phyloP scores from a whole-genome alignment of 2,113 vertebrate species.

The Dermatemys mawii region DNA sequence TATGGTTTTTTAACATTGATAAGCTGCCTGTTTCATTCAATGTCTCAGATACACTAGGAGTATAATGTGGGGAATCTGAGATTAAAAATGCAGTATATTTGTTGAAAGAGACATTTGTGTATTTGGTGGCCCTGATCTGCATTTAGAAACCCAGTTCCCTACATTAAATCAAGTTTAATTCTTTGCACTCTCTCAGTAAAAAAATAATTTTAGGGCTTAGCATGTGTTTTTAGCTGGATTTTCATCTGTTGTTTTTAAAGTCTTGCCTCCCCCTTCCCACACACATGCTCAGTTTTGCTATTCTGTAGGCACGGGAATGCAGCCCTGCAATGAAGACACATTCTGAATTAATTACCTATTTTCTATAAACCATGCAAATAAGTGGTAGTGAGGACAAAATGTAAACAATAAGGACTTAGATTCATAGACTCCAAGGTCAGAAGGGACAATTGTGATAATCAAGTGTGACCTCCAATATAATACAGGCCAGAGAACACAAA shows the following conservation, averaged over 20 bases:
- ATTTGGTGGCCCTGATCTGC: constrained; percentile 22
- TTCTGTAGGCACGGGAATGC: constrained; percentile 3
- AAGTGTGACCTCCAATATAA: background rate
- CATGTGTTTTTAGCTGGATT: constrained; percentile 54
- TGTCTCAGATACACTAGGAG: constrained; percentile 36
- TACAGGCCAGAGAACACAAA: background rate
- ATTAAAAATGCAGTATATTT: constrained; percentile 9
- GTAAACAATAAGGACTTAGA: background rate
- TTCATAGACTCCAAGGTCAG: background rate
- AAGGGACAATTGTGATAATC: background rate
- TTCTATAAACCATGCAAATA: constrained; percentile 32
- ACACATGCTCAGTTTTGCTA: background rate
- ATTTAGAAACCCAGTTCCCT: constrained; percentile 46
- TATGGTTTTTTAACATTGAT: constrained; percentile 32
- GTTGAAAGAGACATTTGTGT: constrained; percentile 37
- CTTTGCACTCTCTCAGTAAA: constrained; percentile 46
- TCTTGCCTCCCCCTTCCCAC: background rate
- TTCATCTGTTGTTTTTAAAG: constrained; percentile 40
- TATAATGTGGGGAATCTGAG: constrained; percentile 34
- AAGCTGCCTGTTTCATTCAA: constrained; percentile 43
- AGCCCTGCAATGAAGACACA: background rate
- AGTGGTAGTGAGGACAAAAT: background rate
- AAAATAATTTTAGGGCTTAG: constrained; percentile 40
- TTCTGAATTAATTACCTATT: constrained; percentile 35
- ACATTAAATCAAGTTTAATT: constrained; percentile 51